A percentile compares a stretch with the other conserved stretches of the same genome.
Evolutionary conservation across 2,797 vertebrate species (phyloP).

Genomic region (Gobio occitaniae): DNA sequence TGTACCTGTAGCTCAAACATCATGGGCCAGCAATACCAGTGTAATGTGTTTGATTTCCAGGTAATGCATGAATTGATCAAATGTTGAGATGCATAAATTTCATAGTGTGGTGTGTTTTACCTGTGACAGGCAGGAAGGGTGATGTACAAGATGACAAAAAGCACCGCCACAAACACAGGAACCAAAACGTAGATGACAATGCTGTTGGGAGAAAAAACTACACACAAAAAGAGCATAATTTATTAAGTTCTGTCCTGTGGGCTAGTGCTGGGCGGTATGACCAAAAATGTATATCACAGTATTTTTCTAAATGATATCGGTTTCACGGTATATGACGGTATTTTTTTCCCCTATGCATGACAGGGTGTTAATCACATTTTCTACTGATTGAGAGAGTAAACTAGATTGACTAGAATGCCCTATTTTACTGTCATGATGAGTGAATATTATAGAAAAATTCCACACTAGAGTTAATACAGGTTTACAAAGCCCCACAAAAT

Average conservation of each 20-base stretch:
- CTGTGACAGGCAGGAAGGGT: conserved; percentile 70
- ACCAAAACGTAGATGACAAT: conserved; percentile 63
- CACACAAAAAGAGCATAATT: conserved; percentile 14
- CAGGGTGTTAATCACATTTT: no score
- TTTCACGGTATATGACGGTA: no score
- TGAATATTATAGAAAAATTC: no score
- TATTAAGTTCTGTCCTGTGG: background rate
- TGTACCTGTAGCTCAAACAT: background rate
- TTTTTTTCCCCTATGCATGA: no score
- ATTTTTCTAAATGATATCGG: no score
- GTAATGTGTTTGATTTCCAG: background rate
- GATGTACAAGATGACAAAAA: conserved; percentile 67
- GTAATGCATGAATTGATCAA: background rate
- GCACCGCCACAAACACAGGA: conserved; percentile 27
- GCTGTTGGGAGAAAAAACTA: conserved; percentile 62
- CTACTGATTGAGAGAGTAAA: no score
- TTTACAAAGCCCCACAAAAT: no score
- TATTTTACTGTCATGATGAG: no score
- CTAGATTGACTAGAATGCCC: no score
- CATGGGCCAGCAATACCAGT: background rate
- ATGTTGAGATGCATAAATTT: background rate
- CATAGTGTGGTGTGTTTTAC: conserved; percentile 37
- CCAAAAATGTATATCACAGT: no score
- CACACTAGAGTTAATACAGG: no score
- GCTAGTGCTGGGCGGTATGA: background rate